Conservation (phyloP, 2,113 vertebrate species). For the Myrmecophaga tridactyla region DNA sequence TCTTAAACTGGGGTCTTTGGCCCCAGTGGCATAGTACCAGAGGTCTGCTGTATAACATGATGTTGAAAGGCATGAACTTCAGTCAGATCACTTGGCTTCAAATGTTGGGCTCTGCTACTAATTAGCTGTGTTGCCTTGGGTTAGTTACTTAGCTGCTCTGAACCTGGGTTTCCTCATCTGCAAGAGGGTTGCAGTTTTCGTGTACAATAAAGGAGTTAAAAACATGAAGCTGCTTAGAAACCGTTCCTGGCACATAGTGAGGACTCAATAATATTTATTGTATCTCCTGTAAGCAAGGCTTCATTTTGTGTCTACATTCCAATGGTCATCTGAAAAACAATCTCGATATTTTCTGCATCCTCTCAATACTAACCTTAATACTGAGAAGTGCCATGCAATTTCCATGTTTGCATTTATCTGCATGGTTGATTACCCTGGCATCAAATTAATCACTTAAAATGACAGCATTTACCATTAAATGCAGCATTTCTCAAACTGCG, state of each 20-base stretch:
- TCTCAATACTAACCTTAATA: background rate
- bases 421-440: background rate
- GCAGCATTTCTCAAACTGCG: background rate
- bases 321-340: slow-evolving; percentile 10
- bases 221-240: background rate
- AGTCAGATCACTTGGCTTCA: background rate
- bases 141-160: background rate
- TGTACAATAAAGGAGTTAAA: background rate
- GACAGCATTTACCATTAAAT: background rate
- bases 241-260: background rate
- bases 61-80: background rate
- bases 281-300: background rate
- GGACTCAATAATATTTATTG: background rate
- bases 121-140: background rate
- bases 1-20: slow-evolving; percentile 16
- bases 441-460: background rate
- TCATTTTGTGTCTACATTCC: background rate
- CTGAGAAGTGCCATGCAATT: background rate
- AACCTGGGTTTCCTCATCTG: slow-evolving; percentile 34
- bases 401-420: slow-evolving; percentile 12
- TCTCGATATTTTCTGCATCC: background rate
- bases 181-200: background rate
- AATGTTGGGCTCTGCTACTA: background rate
- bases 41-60: background rate
- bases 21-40: background rate